phyloP scores from a whole-genome alignment of 2,113 vertebrate species.

The Taxidea taxus region DNA sequence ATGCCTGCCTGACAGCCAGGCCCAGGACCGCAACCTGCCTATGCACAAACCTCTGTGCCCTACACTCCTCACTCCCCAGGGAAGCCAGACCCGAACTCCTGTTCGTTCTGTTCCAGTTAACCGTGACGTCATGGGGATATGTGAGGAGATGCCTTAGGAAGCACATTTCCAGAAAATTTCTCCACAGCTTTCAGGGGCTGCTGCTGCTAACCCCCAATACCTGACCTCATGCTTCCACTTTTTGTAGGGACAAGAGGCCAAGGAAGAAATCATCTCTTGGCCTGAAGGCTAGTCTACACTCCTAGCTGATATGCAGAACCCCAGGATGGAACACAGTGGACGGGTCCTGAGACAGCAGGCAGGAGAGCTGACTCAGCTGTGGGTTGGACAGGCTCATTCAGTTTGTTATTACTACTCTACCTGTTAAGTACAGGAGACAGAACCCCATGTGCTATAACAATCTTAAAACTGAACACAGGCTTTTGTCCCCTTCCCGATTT shows the following conservation, averaged over 20 bases:
- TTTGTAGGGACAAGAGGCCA: not conserved
- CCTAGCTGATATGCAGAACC: not conserved
- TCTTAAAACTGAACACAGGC: not conserved
- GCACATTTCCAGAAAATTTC: not conserved
- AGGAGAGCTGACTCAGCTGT: not conserved
- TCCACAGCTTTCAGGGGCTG: not conserved
- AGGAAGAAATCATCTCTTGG: not conserved
- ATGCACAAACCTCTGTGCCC: not conserved
- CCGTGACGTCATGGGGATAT: not conserved
- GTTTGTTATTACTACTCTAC: not conserved
- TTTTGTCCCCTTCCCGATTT: not conserved
- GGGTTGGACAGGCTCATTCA: not conserved
- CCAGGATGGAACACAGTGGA: not conserved
- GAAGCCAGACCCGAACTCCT: not conserved
- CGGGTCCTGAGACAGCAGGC: not conserved
- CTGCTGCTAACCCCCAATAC: not conserved
- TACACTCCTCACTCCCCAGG: not conserved
- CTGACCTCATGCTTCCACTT: not conserved
- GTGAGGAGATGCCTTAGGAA: not conserved
- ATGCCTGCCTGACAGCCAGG: not conserved
- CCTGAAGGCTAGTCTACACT: not conserved
- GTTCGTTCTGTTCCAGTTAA: not conserved
- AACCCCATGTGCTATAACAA: not conserved
- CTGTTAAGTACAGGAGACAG: not conserved
- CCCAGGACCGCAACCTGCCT: rapidly evolving